Base-by-base conservation (phyloP, 2,888 invertebrate species). In the Sinodicranocentrus sp. region DNA sequence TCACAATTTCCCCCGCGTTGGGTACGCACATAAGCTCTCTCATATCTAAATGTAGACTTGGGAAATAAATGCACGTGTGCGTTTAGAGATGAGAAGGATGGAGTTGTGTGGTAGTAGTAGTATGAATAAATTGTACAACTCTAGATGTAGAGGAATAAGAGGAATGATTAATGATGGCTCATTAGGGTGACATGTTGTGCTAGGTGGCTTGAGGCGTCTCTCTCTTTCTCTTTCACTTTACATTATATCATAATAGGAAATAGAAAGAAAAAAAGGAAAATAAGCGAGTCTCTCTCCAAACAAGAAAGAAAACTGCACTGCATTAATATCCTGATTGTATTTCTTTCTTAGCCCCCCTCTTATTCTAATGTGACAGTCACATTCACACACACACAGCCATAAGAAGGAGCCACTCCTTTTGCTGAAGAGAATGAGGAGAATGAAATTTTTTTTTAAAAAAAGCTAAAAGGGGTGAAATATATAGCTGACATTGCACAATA, bases 141-240 rank as follows among this genome's bases (percentile, higher is more conserved):
- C 54, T 61, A 61, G 21, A n/a, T 75, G 68, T 54, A 23, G 48
- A 68, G 73, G 84, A 84, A 83, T 84, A 80, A 84, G 76, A 85
- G 84, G 80, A 85, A 87, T 87, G 87, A 87, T 87, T 87, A 87
- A 87, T 87, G 87, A 85, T 86, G 76, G 84, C 86, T 87, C 87
- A 87, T 87, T 87, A 87, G 86, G 83, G 85, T 86, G 86, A 87
- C 85, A 86, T 82, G 85, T 85, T 87, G 85, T 85, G 86, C 82
- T 79, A 84, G 85, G 82, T 83, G 84, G 82, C 86, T 84, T 79
- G 70, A 84, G 84, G 82, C 82, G 44, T 52, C 48, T 65, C 63
- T 82, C 77, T 77, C 54, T 75, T 48, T 52, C 76, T 67, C 43
- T 67, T 75, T 43, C 65, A 63, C 54, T 67, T 5, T 70, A n/a